A percentile compares a stretch with the other conserved stretches of the same genome.
Evolutionary conservation across 92 coral and sea anemone species (phyloP).

Genomic region (Phenganax subtilis): DNA sequence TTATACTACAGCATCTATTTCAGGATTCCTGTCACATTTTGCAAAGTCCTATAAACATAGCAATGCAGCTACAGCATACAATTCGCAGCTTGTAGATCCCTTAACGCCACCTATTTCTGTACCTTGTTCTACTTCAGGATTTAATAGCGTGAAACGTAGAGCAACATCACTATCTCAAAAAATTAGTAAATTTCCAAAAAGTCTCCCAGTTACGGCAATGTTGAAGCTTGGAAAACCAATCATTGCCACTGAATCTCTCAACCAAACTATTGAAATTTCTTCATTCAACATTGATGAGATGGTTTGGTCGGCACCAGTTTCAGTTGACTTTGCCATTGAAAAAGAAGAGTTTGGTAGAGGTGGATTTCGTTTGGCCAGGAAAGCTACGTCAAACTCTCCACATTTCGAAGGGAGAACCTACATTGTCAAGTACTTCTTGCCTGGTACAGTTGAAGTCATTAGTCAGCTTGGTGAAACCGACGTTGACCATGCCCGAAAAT

Average conservation of each 20-base stretch:
- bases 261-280: constrained; percentile 37
- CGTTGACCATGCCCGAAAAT: constrained; percentile 37
- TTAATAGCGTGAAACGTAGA: neutral
- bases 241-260: constrained; percentile 22
- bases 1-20: too few species aligned
- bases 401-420: neutral
- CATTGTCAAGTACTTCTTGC: neutral
- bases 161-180: neutral
- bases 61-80: too few species aligned
- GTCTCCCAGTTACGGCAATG: constrained; percentile 41
- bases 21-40: too few species aligned
- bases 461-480: constrained; percentile 1
- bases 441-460: neutral
- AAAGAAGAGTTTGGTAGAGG: constrained; percentile 33
- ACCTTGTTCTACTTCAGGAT: too few species aligned
- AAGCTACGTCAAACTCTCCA: neutral
- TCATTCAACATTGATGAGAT: constrained; percentile 49
- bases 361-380: neutral
- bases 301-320: constrained; percentile 46
- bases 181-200: neutral
- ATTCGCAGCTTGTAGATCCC: too few species aligned
- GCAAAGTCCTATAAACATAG: too few species aligned
- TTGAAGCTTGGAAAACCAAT: constrained; percentile 49
- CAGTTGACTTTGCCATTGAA: constrained; percentile 37
- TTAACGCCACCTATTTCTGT: too few species aligned